Conservation (phyloP, 2,113 vertebrate genomes). For the Triplophysa rosa region DNA sequence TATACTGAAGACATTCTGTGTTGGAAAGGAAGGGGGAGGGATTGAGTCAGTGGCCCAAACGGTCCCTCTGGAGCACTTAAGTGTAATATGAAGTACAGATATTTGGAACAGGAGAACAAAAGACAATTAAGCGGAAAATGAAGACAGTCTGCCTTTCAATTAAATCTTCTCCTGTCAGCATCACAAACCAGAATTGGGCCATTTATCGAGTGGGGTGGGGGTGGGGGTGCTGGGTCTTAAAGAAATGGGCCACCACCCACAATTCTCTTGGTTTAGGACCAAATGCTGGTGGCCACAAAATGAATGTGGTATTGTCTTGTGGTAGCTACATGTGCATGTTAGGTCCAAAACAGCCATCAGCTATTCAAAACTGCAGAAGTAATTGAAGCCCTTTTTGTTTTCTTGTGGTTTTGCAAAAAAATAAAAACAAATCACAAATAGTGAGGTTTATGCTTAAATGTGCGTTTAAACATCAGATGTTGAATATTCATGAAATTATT, state of each 20-base stretch:
- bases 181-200: neutral
- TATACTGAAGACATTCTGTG: neutral
- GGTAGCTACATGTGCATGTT: neutral
- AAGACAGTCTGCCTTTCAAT: constrained; percentile 13
- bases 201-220: neutral
- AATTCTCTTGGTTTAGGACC: neutral
- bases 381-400: neutral
- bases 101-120: constrained; percentile 33
- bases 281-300: constrained; percentile 15
- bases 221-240: neutral
- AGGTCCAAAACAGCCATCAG: neutral
- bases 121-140: constrained; percentile 28
- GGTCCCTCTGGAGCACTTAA: constrained; percentile 36
- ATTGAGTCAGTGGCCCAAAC: neutral
- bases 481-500: neutral
- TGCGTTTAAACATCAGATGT: neutral
- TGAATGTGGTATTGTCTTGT: constrained; percentile 4
- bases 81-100: constrained; percentile 28
- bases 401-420: too few relatives aligned
- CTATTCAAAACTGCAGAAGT: neutral
- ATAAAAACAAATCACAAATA: neutral
- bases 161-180: neutral
- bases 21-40: neutral
- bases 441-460: neutral
- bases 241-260: constrained; percentile 21